phyloP scores from a whole-genome alignment of 1,140 invertebrate genomes.

The Drosophila pruinosa region DNA sequence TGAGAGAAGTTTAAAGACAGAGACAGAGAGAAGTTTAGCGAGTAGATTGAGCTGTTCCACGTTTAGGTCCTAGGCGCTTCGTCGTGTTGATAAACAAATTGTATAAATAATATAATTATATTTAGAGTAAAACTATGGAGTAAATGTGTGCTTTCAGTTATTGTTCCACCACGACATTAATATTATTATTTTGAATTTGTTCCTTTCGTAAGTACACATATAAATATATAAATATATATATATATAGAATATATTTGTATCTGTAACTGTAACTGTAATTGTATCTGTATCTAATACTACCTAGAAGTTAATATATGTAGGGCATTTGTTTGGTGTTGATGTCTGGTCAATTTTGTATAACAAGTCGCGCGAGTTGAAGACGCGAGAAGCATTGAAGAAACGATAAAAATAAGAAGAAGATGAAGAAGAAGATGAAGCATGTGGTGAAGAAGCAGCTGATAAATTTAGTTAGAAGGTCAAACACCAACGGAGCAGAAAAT shows the following conservation, averaged over 20 bases:
- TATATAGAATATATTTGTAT: neutral
- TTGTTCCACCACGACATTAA: conserved; percentile 46
- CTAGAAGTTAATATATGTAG: conserved; percentile 61
- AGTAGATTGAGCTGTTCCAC: conserved; percentile 55
- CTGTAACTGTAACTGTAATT: conserved; percentile 25
- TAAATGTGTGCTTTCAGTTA: conserved; percentile 55
- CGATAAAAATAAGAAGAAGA: neutral
- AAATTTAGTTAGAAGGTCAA: conserved; percentile 62
- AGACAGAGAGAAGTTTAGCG: neutral
- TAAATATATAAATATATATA: neutral
- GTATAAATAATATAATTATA: conserved; percentile 49
- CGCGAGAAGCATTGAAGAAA: neutral
- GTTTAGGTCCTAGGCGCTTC: conserved; percentile 68
- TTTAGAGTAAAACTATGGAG: conserved; percentile 5
- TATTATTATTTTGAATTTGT: conserved; percentile 4
- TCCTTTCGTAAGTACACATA: neutral
- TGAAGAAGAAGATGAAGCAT: neutral
- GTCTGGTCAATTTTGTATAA: conserved; percentile 71
- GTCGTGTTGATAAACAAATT: conserved; percentile 54
- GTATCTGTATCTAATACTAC: conserved; percentile 72
- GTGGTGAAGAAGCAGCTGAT: neutral
- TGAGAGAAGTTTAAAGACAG: neutral
- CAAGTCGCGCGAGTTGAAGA: neutral
- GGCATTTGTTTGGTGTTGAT: conserved; percentile 68
- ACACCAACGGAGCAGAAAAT: conserved; percentile 48